These are phyloP conservation scores for Pardalotus punctatus DNA, from an alignment of 2,113 vertebrate species.

Conservation along the genomic window DNA sequence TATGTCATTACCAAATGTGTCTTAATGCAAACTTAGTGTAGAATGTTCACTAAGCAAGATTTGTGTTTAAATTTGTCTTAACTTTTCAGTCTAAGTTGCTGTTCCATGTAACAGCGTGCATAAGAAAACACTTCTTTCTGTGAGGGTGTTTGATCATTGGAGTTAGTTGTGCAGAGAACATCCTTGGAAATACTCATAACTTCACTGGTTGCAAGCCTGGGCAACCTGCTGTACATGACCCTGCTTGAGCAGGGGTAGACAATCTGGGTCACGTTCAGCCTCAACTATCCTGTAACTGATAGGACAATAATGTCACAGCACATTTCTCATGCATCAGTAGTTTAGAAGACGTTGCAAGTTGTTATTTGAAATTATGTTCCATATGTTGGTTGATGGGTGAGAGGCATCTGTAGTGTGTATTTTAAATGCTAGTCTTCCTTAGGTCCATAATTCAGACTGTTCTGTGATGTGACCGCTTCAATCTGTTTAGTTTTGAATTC, in stretches of 20 bases:
- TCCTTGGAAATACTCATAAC: neutral
- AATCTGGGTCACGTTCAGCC: neutral
- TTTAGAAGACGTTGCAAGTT: neutral
- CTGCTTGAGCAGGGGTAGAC: neutral
- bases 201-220: neutral
- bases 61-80: neutral
- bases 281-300: neutral
- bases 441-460: neutral
- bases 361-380: neutral
- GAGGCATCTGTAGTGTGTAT: neutral
- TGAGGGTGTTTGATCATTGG: neutral
- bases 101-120: neutral
- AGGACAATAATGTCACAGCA: neutral
- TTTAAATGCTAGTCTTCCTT: neutral
- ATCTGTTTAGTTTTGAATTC: neutral
- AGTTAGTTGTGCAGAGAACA: neutral
- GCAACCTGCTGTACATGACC: neutral
- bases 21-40: neutral
- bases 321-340: neutral
- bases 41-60: neutral
- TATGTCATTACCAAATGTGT: accelerated
- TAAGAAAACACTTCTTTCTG: neutral
- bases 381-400: neutral
- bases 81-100: neutral
- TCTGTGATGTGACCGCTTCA: neutral